phyloP scores from a whole-genome alignment of 2,113 vertebrate species.

The Mixornis gularis region DNA sequence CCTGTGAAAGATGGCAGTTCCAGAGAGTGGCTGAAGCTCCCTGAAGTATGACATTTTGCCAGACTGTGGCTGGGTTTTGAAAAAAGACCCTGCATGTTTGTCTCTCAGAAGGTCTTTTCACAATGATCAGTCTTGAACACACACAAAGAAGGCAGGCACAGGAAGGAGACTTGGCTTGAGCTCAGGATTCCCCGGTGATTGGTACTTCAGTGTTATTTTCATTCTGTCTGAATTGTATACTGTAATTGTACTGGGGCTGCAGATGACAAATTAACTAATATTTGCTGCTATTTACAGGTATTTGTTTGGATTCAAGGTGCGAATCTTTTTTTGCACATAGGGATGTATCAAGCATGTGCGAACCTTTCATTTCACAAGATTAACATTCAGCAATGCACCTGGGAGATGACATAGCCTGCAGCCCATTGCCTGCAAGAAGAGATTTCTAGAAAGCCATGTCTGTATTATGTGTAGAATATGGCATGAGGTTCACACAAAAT shows the following conservation, averaged over 20 bases:
- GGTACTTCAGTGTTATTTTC: neutral
- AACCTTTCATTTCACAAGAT: slow-evolving; percentile 19
- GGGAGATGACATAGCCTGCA: slow-evolving; percentile 29
- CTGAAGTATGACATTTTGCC: slow-evolving; percentile 33
- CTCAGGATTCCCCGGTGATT: neutral
- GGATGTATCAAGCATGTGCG: slow-evolving; percentile 1
- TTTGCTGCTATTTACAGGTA: neutral
- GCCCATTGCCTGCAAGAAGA: neutral
- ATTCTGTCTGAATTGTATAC: neutral
- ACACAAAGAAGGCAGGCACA: slow-evolving; percentile 3
- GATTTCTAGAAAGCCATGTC: neutral
- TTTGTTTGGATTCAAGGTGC: slow-evolving; percentile 8
- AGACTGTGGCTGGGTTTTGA: neutral
- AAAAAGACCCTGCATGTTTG: neutral
- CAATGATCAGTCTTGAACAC: neutral
- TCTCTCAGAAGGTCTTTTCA: slow-evolving; percentile 37
- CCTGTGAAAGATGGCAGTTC: neutral
- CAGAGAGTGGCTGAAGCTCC: neutral
- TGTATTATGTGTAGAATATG: neutral
- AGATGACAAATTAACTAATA: slow-evolving; percentile 21
- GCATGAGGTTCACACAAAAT: slow-evolving; percentile 15
- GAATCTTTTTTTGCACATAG: neutral
- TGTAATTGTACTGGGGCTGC: neutral
- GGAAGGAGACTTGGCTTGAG: slow-evolving; percentile 22
- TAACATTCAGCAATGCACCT: slow-evolving; percentile 28